Conservation (phyloP, 2,888 invertebrate genomes). For the Leucophenga montana region DNA sequence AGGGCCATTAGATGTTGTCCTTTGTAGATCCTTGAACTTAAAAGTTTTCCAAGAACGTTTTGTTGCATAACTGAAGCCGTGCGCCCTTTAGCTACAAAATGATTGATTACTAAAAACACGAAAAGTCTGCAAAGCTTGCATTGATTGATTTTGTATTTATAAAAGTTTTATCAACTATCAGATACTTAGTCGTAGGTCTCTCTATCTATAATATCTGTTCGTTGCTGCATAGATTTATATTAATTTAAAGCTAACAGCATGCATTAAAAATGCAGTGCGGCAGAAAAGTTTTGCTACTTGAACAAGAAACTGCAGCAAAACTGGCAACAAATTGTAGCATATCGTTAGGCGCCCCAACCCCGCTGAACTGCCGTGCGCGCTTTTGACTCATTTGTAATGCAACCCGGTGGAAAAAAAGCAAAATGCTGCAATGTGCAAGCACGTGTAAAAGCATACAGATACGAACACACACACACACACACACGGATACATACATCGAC, state of each 20-base stretch:
- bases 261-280: not conserved
- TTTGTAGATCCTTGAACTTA: not conserved
- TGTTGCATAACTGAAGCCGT: constrained; percentile 17
- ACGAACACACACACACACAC: not conserved
- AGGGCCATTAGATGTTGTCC: not conserved
- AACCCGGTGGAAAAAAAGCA: too few relatives aligned
- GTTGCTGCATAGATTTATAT: too few relatives aligned
- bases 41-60: constrained; percentile 1
- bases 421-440: not conserved
- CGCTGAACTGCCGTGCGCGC: too few relatives aligned
- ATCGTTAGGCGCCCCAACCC: too few relatives aligned
- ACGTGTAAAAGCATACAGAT: not conserved
- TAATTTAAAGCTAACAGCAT: too few relatives aligned
- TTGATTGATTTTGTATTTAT: not conserved
- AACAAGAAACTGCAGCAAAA: not conserved
- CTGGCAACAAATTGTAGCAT: too few relatives aligned
- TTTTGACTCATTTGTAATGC: too few relatives aligned
- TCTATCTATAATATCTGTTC: too few relatives aligned
- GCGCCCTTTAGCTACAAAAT: too few relatives aligned
- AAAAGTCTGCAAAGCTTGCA: not conserved
- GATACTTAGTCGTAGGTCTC: not conserved
- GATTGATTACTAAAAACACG: constrained; percentile 12
- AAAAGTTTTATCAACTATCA: not conserved
- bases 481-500: not conserved
- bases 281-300: not conserved